Evolutionary conservation across 2,797 vertebrate species (phyloP), one percentile per base, ranked within the genome.

Genomic region (Hybognathus amarus): DNA sequence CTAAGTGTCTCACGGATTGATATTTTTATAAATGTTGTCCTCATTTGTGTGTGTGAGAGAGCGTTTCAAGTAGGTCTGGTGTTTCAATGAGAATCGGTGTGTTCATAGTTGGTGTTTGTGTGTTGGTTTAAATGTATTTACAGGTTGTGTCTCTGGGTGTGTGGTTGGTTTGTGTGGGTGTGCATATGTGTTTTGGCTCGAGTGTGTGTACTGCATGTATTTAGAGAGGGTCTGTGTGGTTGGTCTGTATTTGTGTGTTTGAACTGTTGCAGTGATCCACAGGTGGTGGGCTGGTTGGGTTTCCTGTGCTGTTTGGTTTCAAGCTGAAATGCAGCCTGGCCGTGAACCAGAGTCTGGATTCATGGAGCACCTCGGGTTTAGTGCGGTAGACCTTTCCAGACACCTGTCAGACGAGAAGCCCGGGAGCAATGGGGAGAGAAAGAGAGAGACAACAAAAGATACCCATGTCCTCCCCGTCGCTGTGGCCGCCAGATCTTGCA

Each of bases 271-370:
- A 77, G 36, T 27, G 64, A 42, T 83, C 27, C 67, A 59, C 45
- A 77, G 71, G 69, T 85, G 79, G 36, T 67, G 42, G 38, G 66
- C 64, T 36, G 79, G 52, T 63, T 61, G 63, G 27, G 67, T 73
- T 85, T 78, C 64, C 18, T 61, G 52, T 82, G 45, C 45, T 64
- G 81, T 80, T 83, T 80, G 77, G 64, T 69, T 70, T 83, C 17
- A 40, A 73, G 17, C 24, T 87, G 52, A 82, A 82, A 80, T 69
- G 69, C 17, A 61, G 33, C 75, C 12, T 77, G 42, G 73, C 77
- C 56, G 71, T 52, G 77, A 87, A 83, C 61, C 81, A 77, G 64
- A 59, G 59, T 47, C 74, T 79, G 63, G 63, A 79, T 40, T 83
- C 63, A 79, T 77, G 63, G 20, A 67, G 67, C 54, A 52, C 33